These are phyloP conservation scores for Atta texana DNA, from an alignment of 1,140 invertebrate species.

Conservation along the genomic window DNA sequence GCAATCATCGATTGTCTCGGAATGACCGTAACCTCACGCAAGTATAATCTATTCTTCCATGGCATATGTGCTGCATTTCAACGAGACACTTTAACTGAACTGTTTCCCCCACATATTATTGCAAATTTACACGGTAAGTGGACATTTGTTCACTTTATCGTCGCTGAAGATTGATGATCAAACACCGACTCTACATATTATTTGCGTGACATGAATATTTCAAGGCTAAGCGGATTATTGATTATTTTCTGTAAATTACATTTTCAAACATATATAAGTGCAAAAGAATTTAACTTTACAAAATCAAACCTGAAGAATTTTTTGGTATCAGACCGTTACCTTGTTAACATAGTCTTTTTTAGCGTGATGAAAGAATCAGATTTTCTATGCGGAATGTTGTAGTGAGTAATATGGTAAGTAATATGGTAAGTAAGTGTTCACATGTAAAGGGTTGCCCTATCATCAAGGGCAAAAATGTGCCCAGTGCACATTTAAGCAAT, in stretches of 20 bases:
- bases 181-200: conserved; percentile 23
- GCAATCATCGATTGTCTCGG: conserved; percentile 28
- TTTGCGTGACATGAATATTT: conserved; percentile 40
- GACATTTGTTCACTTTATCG: conserved; percentile 63
- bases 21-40: conserved; percentile 35
- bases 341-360: not conserved
- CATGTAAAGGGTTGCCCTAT: not conserved
- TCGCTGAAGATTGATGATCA: conserved; percentile 43
- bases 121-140: conserved; percentile 59
- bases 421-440: not conserved
- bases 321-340: not conserved
- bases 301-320: not conserved
- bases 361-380: conserved; percentile 2
- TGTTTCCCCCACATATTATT: conserved; percentile 62
- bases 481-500: conserved; percentile 82
- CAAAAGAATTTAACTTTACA: not conserved
- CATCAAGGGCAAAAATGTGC: conserved; percentile 71
- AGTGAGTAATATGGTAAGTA: conserved; percentile 72
- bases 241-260: not conserved
- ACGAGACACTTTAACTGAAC: conserved; percentile 61
- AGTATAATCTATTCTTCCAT: conserved; percentile 32
- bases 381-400: conserved; percentile 73
- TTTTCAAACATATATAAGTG: too few relatives aligned
- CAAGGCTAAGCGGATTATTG: conserved; percentile 30
- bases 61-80: conserved; percentile 43